Evolutionary conservation across 1,140 invertebrate species (phyloP).

Genomic region (Nasonia longicornis): DNA sequence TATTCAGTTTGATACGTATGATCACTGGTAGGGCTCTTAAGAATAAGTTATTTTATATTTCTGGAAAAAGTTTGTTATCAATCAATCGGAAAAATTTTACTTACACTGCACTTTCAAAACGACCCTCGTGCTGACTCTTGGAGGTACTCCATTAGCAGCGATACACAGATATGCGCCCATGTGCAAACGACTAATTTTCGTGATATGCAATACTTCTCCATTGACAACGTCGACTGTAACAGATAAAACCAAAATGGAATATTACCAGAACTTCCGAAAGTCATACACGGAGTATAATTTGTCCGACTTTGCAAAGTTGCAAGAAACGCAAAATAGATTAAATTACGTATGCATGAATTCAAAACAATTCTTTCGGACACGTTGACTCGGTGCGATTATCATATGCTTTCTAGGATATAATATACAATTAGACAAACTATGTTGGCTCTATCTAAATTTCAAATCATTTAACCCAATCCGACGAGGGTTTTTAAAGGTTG

Average conservation of each 20-base stretch:
- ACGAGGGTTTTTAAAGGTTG: too few species aligned
- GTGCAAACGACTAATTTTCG: constrained; percentile 88
- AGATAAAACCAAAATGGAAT: constrained; percentile 6
- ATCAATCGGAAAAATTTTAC: constrained; percentile 63
- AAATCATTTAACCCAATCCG: too few species aligned
- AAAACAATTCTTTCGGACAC: not conserved
- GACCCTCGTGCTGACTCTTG: constrained; percentile 87
- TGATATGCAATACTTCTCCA: constrained; percentile 85
- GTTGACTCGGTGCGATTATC: not conserved
- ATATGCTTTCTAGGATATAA: not conserved
- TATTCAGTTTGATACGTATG: too few species aligned
- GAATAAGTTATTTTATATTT: not conserved
- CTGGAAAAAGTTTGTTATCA: constrained; percentile 25
- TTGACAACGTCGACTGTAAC: constrained; percentile 85
- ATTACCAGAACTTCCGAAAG: not conserved
- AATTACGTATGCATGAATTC: not conserved
- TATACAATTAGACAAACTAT: too few species aligned
- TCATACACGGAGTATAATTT: not conserved
- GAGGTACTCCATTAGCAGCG: constrained; percentile 87
- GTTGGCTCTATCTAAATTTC: not conserved
- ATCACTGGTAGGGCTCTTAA: not conserved
- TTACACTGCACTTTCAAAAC: constrained; percentile 90
- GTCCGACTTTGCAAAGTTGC: not conserved
- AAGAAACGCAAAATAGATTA: not conserved
- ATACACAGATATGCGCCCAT: constrained; percentile 93